phyloP scores from a whole-genome alignment of 2,888 invertebrate species.

The Papilio protenor region DNA sequence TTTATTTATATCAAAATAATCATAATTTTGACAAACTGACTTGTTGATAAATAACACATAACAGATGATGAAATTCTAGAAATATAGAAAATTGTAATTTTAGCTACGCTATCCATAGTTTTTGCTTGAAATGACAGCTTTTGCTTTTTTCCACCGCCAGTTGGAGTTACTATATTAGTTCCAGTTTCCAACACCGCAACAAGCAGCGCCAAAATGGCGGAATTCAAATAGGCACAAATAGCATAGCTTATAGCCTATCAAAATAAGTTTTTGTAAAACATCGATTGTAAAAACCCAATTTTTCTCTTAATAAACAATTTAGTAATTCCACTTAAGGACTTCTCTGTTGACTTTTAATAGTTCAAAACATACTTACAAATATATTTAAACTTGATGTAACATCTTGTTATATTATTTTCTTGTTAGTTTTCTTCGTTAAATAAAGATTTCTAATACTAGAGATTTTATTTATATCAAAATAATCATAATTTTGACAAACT shows the following conservation, averaged over 20 bases:
- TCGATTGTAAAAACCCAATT: too few species aligned
- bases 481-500: not conserved
- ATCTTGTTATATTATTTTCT: not conserved
- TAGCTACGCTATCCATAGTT: too few species aligned
- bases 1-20: not conserved
- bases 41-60: not conserved
- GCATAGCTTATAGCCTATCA: too few species aligned
- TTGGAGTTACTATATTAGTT: too few species aligned
- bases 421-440: not conserved
- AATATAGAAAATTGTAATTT: not conserved
- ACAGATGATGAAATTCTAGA: slow-evolving; percentile 4
- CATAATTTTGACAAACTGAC: not conserved
- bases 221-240: too few species aligned
- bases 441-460: not conserved
- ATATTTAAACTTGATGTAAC: not conserved
- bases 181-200: too few species aligned
- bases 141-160: too few species aligned
- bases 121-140: too few species aligned
- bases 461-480: not conserved
- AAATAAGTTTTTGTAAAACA: too few species aligned
- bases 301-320: not conserved
- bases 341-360: too few species aligned
- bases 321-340: too few species aligned
- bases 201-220: too few species aligned
- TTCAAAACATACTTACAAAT: not conserved